Evolutionary conservation across 2,888 invertebrate species (phyloP).

Genomic region (Acanthosepion pharaonis): DNA sequence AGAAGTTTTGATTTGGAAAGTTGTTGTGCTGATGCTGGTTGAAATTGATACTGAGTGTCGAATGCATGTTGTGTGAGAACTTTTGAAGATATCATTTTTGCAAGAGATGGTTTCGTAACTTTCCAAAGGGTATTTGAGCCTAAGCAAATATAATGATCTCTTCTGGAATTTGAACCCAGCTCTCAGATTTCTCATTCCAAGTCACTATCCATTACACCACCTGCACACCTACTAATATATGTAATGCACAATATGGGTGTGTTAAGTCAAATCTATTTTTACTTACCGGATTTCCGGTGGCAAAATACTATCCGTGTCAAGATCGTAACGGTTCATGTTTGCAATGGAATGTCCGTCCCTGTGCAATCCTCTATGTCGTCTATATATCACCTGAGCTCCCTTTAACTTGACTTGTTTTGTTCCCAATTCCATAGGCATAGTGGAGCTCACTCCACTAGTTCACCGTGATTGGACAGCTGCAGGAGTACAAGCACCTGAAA

Average conservation of each 20-base stretch:
- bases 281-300: constrained; percentile 59
- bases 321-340: constrained; percentile 57
- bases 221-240: not conserved
- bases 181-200: too few relatives aligned
- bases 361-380: constrained; percentile 43
- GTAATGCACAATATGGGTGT: not conserved
- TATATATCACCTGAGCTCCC: not conserved
- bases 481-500: not conserved
- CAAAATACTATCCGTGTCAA: constrained; percentile 59
- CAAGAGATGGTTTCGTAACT: too few relatives aligned
- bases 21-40: too few relatives aligned
- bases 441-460: not conserved
- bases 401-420: constrained; percentile 37
- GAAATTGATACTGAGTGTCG: too few relatives aligned
- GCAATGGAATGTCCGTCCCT: constrained; percentile 49
- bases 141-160: too few relatives aligned
- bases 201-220: too few relatives aligned
- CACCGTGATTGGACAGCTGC: not conserved
- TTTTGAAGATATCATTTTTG: too few relatives aligned
- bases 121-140: too few relatives aligned
- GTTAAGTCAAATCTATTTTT: not conserved
- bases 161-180: too few relatives aligned
- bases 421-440: constrained; percentile 36
- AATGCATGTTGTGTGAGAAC: too few relatives aligned
- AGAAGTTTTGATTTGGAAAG: too few relatives aligned